These are phyloP conservation scores for Camptogramma bilineatum DNA, from an alignment of 2,888 invertebrate genomes.

Conservation along the genomic window DNA sequence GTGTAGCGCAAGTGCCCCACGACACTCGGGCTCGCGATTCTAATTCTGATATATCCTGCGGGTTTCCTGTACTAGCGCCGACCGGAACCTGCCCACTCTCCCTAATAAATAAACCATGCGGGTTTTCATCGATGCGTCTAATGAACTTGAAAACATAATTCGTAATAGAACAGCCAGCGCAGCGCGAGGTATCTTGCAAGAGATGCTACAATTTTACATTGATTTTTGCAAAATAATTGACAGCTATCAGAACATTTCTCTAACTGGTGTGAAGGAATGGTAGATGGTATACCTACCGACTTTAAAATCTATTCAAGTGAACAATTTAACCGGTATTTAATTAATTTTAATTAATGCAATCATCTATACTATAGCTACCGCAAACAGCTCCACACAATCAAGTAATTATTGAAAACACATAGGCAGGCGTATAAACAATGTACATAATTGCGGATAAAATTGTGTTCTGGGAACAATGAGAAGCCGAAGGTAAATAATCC, in stretches of 20 bases:
- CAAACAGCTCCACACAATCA: slow-evolving; percentile 32
- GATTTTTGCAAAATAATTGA: background rate
- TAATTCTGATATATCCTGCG: slow-evolving; percentile 77
- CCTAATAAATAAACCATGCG: slow-evolving; percentile 67
- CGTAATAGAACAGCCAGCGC: slow-evolving; percentile 13
- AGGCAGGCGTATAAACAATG: slow-evolving; percentile 33
- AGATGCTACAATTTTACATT: background rate
- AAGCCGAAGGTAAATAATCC: slow-evolving; percentile 42
- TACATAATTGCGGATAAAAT: slow-evolving; percentile 39
- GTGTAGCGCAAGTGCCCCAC: slow-evolving; percentile 64
- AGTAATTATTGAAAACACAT: slow-evolving; percentile 36
- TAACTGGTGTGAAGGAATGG: background rate
- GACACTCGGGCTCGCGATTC: slow-evolving; percentile 71
- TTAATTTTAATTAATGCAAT: slow-evolving; percentile 35
- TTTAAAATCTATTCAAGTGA: slow-evolving; percentile 2
- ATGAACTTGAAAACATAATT: slow-evolving; percentile 48
- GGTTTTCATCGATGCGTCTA: slow-evolving; percentile 42
- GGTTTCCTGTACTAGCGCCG: slow-evolving; percentile 68
- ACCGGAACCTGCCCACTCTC: slow-evolving; percentile 67
- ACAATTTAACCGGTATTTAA: slow-evolving; percentile 27
- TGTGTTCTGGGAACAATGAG: slow-evolving; percentile 46
- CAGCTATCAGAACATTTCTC: background rate
- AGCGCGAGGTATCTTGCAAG: background rate
- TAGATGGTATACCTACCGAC: background rate
- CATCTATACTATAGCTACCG: slow-evolving; percentile 32